These are phyloP conservation scores for Anguilla marmorata DNA, from an alignment of 2,797 vertebrate genomes.

Conservation along the genomic window DNA sequence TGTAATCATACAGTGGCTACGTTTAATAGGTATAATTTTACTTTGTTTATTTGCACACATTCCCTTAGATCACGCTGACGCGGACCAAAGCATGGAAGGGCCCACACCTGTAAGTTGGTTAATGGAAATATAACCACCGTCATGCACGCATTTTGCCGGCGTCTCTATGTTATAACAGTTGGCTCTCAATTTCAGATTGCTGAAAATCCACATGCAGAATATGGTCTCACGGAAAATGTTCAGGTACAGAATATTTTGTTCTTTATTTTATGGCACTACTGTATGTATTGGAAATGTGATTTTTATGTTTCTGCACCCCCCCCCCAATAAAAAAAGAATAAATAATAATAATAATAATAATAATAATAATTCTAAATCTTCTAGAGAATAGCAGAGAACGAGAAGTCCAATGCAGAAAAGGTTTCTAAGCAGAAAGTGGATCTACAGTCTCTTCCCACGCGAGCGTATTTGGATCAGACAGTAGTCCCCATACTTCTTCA, in stretches of 20 bases:
- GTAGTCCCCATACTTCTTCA: constrained; percentile 96
- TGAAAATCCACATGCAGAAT: constrained; percentile 91
- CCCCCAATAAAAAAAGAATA: no score
- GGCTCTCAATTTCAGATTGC: constrained; percentile 72
- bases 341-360: background rate
- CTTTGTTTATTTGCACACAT: background rate
- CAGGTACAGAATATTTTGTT: constrained; percentile 13
- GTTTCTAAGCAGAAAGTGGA: constrained; percentile 94
- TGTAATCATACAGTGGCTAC: background rate
- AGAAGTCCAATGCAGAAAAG: constrained; percentile 87
- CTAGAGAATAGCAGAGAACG: constrained; percentile 91
- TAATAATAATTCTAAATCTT: background rate
- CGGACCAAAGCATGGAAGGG: constrained; percentile 89
- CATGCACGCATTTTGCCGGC: background rate
- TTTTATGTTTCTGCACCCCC: background rate
- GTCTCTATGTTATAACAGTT: background rate
- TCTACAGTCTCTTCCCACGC: constrained; percentile 91
- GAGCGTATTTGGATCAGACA: constrained; percentile 96
- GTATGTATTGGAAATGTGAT: background rate
- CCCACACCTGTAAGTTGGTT: constrained; percentile 82
- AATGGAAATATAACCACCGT: background rate
- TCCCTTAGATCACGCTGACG: constrained; percentile 75
- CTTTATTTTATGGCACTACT: background rate
- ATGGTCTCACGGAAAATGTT: constrained; percentile 86
- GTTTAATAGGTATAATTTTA: background rate